These are phyloP conservation scores for Circaetus cinerascens DNA, from an alignment of 2,113 vertebrate species.

Conservation along the genomic window DNA sequence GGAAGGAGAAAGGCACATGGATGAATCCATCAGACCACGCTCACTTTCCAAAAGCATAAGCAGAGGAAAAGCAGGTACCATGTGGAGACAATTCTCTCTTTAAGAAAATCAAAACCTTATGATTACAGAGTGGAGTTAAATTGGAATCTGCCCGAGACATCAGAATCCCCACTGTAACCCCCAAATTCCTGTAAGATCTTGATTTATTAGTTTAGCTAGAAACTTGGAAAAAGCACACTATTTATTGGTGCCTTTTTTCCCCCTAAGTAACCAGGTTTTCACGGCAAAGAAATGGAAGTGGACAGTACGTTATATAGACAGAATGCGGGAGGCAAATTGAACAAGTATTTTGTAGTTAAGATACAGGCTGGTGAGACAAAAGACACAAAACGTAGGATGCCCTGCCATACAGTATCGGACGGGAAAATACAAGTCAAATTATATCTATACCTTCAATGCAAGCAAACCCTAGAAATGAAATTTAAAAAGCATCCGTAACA, in stretches of 20 bases:
- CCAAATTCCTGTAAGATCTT: neutral
- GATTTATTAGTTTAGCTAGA: neutral
- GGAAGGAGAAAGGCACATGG: neutral
- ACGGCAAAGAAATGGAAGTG: neutral
- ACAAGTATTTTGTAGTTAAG: neutral
- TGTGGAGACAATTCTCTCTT: neutral
- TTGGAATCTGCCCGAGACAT: neutral
- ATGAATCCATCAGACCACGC: neutral
- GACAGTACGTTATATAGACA: neutral
- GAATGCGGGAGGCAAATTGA: neutral
- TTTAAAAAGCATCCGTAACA: neutral
- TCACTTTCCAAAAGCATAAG: neutral
- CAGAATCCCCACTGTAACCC: neutral
- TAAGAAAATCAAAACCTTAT: neutral
- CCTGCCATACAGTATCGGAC: neutral
- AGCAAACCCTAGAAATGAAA: neutral
- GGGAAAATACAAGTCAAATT: neutral
- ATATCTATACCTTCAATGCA: neutral
- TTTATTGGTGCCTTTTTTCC: neutral
- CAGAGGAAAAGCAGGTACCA: neutral
- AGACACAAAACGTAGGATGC: rapidly evolving
- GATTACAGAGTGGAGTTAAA: neutral
- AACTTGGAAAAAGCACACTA: neutral
- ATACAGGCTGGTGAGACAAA: neutral
- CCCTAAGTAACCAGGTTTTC: neutral